Evolutionary conservation across 2,113 vertebrate genomes (phyloP).

Genomic region (Eonycteris spelaea): DNA sequence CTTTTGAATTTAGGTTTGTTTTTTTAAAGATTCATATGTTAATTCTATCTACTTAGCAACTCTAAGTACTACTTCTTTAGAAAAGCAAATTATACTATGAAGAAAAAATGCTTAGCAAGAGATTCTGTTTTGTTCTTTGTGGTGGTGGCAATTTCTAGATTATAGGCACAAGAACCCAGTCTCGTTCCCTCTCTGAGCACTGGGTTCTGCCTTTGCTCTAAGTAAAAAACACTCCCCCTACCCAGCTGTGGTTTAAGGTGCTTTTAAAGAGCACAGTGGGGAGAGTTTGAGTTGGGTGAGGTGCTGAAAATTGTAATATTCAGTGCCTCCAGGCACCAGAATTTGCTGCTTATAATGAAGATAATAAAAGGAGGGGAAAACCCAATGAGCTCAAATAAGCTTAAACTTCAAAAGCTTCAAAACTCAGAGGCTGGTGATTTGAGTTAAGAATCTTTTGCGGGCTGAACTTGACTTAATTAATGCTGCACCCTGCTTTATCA

Average conservation of each 20-base stretch:
- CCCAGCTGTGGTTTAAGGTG: background rate
- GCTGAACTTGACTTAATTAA: conserved; percentile 36
- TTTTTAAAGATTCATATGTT: conserved; percentile 35
- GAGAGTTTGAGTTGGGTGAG: background rate
- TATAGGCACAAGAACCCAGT: background rate
- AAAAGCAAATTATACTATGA: conserved; percentile 57
- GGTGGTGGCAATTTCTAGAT: conserved; percentile 28
- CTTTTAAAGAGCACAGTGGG: background rate
- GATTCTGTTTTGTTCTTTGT: conserved; percentile 28
- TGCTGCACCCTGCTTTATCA: conserved; percentile 27
- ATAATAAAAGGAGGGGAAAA: conserved; percentile 61
- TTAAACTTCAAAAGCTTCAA: conserved; percentile 50
- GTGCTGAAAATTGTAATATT: background rate
- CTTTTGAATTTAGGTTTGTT: conserved; percentile 50
- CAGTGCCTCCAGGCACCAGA: background rate
- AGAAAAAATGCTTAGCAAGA: conserved; percentile 64
- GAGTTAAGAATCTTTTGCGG: conserved; percentile 56
- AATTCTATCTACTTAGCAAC: conserved; percentile 29
- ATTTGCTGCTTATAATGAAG: conserved; percentile 36
- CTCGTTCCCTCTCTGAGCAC: background rate
- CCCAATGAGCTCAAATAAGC: conserved; percentile 61
- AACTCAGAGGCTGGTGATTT: conserved; percentile 43
- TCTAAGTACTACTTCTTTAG: conserved; percentile 14
- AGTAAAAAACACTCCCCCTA: background rate
- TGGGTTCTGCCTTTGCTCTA: background rate